Evolutionary conservation across 2,113 vertebrate genomes (phyloP), one percentile per base, ranked within the genome.

Genomic region (Brachyhypopomus gauderio): DNA sequence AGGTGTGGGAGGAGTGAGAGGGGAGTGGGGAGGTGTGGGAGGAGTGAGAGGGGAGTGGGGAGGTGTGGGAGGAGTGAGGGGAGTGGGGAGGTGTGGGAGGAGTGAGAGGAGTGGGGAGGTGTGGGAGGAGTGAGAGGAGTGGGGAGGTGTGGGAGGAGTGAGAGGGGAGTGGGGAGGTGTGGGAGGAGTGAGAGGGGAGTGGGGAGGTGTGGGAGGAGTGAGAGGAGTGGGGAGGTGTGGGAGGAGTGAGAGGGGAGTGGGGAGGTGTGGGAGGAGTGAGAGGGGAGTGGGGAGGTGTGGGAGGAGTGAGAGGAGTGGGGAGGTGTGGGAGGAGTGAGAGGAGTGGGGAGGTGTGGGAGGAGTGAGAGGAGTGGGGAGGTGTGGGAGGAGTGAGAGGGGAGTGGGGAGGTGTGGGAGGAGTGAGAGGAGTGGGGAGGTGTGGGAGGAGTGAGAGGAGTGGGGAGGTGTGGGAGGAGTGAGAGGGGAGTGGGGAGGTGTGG

Each of bases 181-280:
- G 30, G 30, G 30, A 30, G 30, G 30, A 60, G 38, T 45, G 58
- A 72, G 62, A 79, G 84, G 48, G 80, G 86, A 74, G 85, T 80
- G 84, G 86, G 75, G 75, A 77, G 81, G 72, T 70, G 77, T 81
- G 85, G 89, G 90, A 78, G 84, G 87, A 88, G 82, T 82, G 89
- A 86, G 74, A 25, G 45, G 4, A n/a, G n/a, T n/a, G n/a, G n/a
- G n/a, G n/a, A n/a, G n/a, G n/a, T n/a, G n/a, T n/a, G n/a, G n/a
- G n/a, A n/a, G n/a, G 75, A 56, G 25, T 5, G 52, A 62, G 62
- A 48, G 71, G 64, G 25, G n/a, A 2, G 48, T 34, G 60, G 30
- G 62, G 2, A 41, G 22, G 4, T 11, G 14, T 48, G 27, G 45
- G 3, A 34, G 62, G 34, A 41, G 63, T 8, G 1, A 59, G 38